A percentile compares a stretch with the other conserved stretches of the same genome.
phyloP scores from a whole-genome alignment of 2,888 invertebrate genomes.

The Capitulum mitella region DNA sequence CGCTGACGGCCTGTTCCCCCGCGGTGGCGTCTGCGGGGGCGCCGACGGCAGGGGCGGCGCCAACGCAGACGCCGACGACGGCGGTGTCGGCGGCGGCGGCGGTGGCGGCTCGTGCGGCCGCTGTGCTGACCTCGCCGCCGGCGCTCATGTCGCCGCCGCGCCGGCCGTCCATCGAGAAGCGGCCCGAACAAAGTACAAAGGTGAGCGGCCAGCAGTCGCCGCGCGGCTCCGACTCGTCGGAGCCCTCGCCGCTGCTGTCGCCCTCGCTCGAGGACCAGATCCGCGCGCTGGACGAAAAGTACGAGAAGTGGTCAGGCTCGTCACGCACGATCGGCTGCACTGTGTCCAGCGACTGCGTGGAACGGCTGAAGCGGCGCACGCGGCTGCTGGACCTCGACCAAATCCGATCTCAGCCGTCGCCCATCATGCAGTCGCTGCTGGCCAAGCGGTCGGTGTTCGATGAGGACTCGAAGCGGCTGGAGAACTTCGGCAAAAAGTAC shows the following conservation, averaged over 20 bases:
- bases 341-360: conserved; percentile 16
- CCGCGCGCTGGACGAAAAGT: conserved; percentile 83
- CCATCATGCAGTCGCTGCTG: conserved; percentile 83
- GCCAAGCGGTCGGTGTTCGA: conserved; percentile 92
- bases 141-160: conserved; percentile 86
- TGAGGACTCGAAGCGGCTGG: conserved; percentile 86
- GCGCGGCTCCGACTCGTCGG: conserved; percentile 53
- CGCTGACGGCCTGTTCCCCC: conserved; percentile 34
- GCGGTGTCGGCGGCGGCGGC: neutral
- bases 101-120: conserved; percentile 58
- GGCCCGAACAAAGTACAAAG: conserved; percentile 42
- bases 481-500: conserved; percentile 76
- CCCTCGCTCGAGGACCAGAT: conserved; percentile 74
- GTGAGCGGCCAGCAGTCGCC: conserved; percentile 31
- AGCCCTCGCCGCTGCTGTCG: conserved; percentile 60
- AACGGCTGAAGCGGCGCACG: conserved; percentile 3
- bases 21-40: conserved; percentile 34
- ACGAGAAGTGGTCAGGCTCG: conserved; percentile 70
- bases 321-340: conserved; percentile 33
- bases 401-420: conserved; percentile 79
- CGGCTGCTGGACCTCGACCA: conserved; percentile 61
- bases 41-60: conserved; percentile 36
- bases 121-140: conserved; percentile 64
- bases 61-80: conserved; percentile 2
- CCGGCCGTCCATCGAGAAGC: conserved; percentile 88